Evolutionary conservation across 2,113 vertebrate genomes (phyloP).

Genomic region (Charina bottae): DNA sequence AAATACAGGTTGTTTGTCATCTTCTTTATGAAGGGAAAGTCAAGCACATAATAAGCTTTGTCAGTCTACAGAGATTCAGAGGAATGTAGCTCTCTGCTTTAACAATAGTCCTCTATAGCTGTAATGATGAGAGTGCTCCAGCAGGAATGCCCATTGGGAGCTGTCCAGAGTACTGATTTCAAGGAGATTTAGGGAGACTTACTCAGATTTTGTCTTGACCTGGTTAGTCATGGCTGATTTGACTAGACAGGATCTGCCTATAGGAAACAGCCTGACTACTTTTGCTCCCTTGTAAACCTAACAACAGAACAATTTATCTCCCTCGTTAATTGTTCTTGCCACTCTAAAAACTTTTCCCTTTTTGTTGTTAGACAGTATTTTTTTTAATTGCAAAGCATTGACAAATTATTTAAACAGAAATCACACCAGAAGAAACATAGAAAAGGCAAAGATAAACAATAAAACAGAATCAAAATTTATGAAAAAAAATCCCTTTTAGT

Average conservation of each 20-base stretch:
- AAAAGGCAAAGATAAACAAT: neutral
- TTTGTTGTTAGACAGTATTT: constrained; percentile 49
- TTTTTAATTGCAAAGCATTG: neutral
- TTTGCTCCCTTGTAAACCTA: neutral
- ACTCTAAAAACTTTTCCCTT: constrained; percentile 41
- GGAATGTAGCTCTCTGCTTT: neutral
- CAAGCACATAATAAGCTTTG: neutral
- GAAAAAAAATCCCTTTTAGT: no score
- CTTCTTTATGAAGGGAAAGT: neutral
- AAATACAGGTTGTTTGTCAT: neutral
- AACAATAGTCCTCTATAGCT: neutral
- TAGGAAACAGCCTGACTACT: neutral
- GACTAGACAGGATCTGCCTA: neutral
- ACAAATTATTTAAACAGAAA: neutral
- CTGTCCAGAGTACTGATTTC: neutral
- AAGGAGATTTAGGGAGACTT: neutral
- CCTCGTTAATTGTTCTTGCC: neutral
- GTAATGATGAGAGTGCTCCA: neutral
- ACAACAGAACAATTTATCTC: neutral
- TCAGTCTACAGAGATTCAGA: neutral
- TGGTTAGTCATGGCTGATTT: neutral
- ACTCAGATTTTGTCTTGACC: neutral
- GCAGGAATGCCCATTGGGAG: neutral
- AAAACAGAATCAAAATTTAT: neutral
- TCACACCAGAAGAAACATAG: neutral